A percentile compares a stretch with the other conserved stretches of the same genome.
These are phyloP conservation scores for Saguinus oedipus DNA, from an alignment of 2,797 vertebrate genomes.

Conservation along the genomic window DNA sequence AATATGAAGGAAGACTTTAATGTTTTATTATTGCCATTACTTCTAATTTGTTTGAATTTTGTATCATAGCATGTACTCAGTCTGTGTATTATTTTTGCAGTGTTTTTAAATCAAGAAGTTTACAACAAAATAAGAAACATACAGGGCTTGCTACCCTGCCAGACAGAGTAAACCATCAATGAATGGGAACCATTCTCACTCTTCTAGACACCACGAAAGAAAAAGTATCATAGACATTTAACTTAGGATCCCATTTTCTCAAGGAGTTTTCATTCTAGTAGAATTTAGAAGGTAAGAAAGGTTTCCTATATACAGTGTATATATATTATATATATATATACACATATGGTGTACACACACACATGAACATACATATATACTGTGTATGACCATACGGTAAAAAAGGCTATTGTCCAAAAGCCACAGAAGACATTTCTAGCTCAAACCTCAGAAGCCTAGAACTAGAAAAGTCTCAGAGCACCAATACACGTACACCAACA, in stretches of 20 bases:
- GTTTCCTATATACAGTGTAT: not conserved
- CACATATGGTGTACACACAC: not conserved
- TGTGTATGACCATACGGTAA: not conserved
- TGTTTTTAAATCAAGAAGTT: conserved; percentile 14
- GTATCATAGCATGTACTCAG: not conserved
- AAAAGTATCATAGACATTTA: not conserved
- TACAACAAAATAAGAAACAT: not conserved
- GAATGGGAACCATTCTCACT: not conserved
- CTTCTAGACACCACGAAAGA: not conserved
- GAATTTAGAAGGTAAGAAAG: not conserved
- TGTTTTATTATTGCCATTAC: not conserved
- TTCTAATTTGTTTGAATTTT: not conserved
- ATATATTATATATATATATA: not conserved
- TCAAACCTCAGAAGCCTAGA: not conserved
- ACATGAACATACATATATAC: not conserved
- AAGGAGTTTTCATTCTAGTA: not conserved
- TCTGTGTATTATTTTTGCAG: not conserved
- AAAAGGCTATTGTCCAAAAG: not conserved
- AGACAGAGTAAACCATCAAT: not conserved
- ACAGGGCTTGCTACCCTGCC: not conserved
- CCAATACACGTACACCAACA: not conserved
- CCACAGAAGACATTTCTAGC: not conserved
- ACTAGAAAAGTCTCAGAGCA: not conserved
- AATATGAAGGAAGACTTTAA: not conserved
- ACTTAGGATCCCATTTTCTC: not conserved